Base-by-base conservation (phyloP, 2,113 vertebrate species). In the Motacilla alba region DNA sequence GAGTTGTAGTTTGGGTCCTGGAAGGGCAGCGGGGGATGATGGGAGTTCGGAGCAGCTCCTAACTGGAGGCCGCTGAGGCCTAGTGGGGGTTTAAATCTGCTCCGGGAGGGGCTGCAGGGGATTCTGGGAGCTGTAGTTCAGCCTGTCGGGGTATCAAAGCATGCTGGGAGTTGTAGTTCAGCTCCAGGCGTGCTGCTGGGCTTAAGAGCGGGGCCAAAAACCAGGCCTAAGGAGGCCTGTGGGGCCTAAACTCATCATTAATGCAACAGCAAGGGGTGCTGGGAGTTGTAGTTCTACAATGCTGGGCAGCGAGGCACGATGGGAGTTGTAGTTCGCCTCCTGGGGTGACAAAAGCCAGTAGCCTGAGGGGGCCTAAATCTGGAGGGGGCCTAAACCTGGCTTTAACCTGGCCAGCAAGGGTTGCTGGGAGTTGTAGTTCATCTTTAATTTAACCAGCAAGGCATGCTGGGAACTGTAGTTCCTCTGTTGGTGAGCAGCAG, bases 111-210 rank as follows among this genome's bases (percentile, higher is more conserved):
- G 31, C 11, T 20, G 47, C 33, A 13, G 7, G 23, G 47, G 0
- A 15, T 53, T 9, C 15, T 64, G 60, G 76, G 76, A 43, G 1
- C 3, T 23, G 60, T 30, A 28, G 37, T 63, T 64, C 9, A 8
- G 15, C 6, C 7, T 18, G 3, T 6, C 7, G 3, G 3, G 3
- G 11, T n/a, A 8, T 3, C 4, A 2, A 2, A 2, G 75, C 24
- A 53, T 18, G 15, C 55, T 75, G 73, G 73, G 73, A 75, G 43
- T 19, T 76, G 73, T 31, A 60, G 55, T 60, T 24, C 21, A 6
- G 15, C 27, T 19, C n/a, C 15, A 7, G 41, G 7, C 4, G 4
- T 13, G 31, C 31, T 9, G 14, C 31, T 10, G 17, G 24, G 10
- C 8, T 7, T 9, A 2, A 3, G 3, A 8, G 14, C 12, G 7